Conservation (phyloP, 2,888 invertebrate genomes). For the Rhingia rostrata region DNA sequence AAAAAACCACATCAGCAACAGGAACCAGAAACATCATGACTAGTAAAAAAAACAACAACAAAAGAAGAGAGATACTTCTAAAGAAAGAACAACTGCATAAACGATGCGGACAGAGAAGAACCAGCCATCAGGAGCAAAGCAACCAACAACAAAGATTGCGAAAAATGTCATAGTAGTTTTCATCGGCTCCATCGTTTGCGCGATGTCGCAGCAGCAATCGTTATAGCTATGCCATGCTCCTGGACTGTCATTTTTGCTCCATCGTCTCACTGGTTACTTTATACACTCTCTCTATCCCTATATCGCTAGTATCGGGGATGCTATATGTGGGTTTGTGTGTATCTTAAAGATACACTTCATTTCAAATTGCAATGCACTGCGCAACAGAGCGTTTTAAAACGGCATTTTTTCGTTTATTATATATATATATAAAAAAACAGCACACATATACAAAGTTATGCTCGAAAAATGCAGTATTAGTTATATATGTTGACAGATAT, state of each 20-base stretch:
- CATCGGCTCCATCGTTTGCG: conserved; percentile 59
- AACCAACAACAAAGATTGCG: conserved; percentile 26
- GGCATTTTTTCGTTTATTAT: conserved; percentile 76
- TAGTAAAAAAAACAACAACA: conserved; percentile 21
- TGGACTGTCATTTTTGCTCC: conserved; percentile 46
- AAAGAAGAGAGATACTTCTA: conserved; percentile 47
- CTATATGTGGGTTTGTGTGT: conserved; percentile 13
- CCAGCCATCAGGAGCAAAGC: conserved; percentile 2
- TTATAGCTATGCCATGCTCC: conserved; percentile 40
- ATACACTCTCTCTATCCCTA: conserved; percentile 42
- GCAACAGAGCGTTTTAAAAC: conserved; percentile 78
- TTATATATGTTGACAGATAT: conserved; percentile 74
- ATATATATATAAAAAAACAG: not conserved
- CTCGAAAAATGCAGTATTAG: conserved; percentile 44
- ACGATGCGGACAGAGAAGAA: conserved; percentile 42
- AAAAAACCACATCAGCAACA: conserved; percentile 47
- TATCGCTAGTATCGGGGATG: conserved; percentile 9
- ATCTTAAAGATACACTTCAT: conserved; percentile 63
- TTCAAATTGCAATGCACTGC: conserved; percentile 49
- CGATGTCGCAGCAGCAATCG: conserved; percentile 61
- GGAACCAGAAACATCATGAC: conserved; percentile 64
- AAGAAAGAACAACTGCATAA: conserved; percentile 67
- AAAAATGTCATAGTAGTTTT: conserved; percentile 43
- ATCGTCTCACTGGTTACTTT: conserved; percentile 40
- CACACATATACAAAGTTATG: conserved; percentile 5